Conservation (phyloP, 2,888 invertebrate genomes). For the Bombylius discolor region DNA sequence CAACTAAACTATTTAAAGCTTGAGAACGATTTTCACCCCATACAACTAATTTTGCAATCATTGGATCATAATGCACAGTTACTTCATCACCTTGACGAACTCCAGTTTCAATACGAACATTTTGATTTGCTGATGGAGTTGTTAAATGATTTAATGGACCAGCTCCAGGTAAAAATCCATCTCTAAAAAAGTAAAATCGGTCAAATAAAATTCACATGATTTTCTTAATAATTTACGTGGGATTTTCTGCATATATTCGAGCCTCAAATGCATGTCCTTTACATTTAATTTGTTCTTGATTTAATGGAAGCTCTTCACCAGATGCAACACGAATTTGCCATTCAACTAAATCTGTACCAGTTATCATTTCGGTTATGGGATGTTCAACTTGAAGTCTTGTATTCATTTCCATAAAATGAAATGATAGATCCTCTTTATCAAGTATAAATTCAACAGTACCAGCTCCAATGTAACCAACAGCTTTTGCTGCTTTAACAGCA, state of each 20-base stretch:
- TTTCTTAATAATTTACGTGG: slow-evolving; percentile 26
- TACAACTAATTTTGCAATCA: slow-evolving; percentile 97
- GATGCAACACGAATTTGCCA: slow-evolving; percentile 91
- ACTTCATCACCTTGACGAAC: slow-evolving; percentile 87
- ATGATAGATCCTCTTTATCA: slow-evolving; percentile 70
- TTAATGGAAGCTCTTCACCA: slow-evolving; percentile 70
- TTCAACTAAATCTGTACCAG: slow-evolving; percentile 90
- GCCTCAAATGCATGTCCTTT: slow-evolving; percentile 92
- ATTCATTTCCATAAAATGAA: slow-evolving; percentile 99
- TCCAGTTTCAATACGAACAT: slow-evolving; percentile 80
- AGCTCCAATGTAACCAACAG: slow-evolving; percentile 93
- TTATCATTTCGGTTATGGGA: slow-evolving; percentile 96
- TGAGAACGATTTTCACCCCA: slow-evolving; percentile 77
- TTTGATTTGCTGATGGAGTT: slow-evolving; percentile 50
- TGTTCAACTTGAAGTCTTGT: slow-evolving; percentile 92
- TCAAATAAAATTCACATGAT: background rate
- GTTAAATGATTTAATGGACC: slow-evolving; percentile 65
- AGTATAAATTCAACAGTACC: slow-evolving; percentile 98
- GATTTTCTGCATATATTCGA: slow-evolving; percentile 89
- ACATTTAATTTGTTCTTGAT: slow-evolving; percentile 63
- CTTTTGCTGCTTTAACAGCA: slow-evolving; percentile 85
- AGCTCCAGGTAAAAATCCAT: slow-evolving; percentile 87
- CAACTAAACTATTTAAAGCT: slow-evolving; percentile 65
- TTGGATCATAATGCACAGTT: slow-evolving; percentile 97
- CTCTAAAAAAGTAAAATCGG: slow-evolving; percentile 26